Base-by-base conservation (phyloP, 2,113 vertebrate species). In the Nibea albiflora region DNA sequence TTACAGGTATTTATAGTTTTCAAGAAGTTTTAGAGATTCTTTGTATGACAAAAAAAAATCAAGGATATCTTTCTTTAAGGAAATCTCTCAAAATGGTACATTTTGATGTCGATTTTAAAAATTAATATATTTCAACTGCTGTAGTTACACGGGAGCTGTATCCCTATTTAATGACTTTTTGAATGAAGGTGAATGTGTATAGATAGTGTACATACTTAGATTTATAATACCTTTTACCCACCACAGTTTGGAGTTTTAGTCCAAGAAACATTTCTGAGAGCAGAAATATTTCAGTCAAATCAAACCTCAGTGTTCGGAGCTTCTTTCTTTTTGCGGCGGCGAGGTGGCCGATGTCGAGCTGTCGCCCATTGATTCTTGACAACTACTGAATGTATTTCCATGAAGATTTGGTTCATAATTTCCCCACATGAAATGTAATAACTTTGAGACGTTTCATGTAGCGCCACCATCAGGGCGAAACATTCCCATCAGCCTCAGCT, bases 1-100 rank as follows among this genome's bases (percentile, higher is more conserved):
- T 86, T 81, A 74, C 71, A 77, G 47, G 79, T 91, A 90, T 92
- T 92, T 93, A 89, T 91, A 90, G 90, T 91, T 92, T 92, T 92
- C 49, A 91, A 91, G 83, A 85, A 22, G 39, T 86, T 86, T 83
- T 85, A 91, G 88, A 88, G 77, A 85, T 89, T 88, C 19, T 92
- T 92, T 93, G 71, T 89, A 89, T 68, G 58, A 77, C 58, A 5
- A 5, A 52, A 35, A 31, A 60, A 65, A 85, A 84, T 85, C 62
- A 72, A 84, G 63, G n/a, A 47, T 76, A 81, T 81, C 61, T 85
- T 54, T 85, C 35, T 78, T 85, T 79, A 58, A 72, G 71, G 22
- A 72, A 77, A 88, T 79, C 76, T 89, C 79, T 42, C 3, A 35
- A 68, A 81, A 82, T 81, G 90, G 88, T 90, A 89, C 85, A 54